These are phyloP conservation scores for Cyclargus thomasi DNA, from an alignment of 1,140 invertebrate genomes.

Conservation along the genomic window DNA sequence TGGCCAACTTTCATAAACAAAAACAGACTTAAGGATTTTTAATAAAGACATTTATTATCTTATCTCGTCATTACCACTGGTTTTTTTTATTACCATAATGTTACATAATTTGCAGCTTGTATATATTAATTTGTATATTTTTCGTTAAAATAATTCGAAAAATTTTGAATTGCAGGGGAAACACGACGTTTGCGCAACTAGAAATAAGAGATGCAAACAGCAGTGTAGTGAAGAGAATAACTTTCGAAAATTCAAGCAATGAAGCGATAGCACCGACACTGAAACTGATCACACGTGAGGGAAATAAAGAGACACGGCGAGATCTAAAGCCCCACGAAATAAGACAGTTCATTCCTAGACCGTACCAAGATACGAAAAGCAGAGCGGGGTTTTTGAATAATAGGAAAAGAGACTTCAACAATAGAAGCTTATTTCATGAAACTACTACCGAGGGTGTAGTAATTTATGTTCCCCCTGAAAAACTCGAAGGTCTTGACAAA, in stretches of 20 bases:
- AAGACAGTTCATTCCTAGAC: constrained; percentile 60
- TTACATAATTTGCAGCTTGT: too few relatives aligned
- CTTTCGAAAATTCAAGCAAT: constrained; percentile 57
- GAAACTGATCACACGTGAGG: constrained; percentile 52
- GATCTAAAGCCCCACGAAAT: constrained; percentile 65
- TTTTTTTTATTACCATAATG: too few relatives aligned
- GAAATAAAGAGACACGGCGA: constrained; percentile 53
- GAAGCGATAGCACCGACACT: constrained; percentile 49
- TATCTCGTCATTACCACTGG: too few relatives aligned
- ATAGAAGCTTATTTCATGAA: constrained; percentile 42
- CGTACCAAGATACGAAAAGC: constrained; percentile 61
- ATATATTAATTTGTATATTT: background rate
- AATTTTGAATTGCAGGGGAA: constrained; percentile 51
- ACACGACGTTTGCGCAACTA: constrained; percentile 66
- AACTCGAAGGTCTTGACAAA: constrained; percentile 62
- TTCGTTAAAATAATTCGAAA: background rate
- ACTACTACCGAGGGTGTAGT: constrained; percentile 46
- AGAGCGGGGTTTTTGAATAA: constrained; percentile 64
- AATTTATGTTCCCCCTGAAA: constrained; percentile 63
- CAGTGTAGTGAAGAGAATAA: constrained; percentile 60
- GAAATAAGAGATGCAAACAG: constrained; percentile 65
- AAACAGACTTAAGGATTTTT: background rate
- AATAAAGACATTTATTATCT: too few relatives aligned
- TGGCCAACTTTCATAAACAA: background rate
- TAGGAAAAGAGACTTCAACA: constrained; percentile 52